A percentile compares a stretch with the other conserved stretches of the same genome.
Conservation (phyloP, 1,140 invertebrate species). For the Drosophila tani region DNA sequence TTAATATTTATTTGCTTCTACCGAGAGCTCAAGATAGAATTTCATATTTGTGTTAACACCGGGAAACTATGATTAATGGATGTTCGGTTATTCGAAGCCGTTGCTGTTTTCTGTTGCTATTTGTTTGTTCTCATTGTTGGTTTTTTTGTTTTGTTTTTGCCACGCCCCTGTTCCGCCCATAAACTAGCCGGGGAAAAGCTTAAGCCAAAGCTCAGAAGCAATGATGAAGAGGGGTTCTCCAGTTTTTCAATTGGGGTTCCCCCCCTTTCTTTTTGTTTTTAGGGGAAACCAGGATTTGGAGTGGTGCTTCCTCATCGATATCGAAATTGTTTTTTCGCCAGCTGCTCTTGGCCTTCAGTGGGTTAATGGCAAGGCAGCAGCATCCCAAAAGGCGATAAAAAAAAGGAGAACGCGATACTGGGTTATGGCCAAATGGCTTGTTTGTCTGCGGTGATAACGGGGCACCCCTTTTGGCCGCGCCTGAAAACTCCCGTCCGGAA, state of each 20-base stretch:
- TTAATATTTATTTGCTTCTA: conserved; percentile 10
- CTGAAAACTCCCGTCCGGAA: conserved; percentile 9
- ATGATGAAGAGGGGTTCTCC: conserved; percentile 16
- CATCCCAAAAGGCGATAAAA: conserved; percentile 2
- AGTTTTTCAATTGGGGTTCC: not conserved
- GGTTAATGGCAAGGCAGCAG: conserved; percentile 35
- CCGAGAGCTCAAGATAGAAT: conserved; percentile 6
- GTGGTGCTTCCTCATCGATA: conserved; percentile 48
- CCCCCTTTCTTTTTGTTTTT: conserved; percentile 6
- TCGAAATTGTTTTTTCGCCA: conserved; percentile 56
- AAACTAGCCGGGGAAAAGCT: conserved; percentile 30
- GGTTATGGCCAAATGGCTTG: conserved; percentile 38
- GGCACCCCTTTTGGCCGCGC: not conserved
- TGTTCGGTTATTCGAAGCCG: conserved; percentile 17
- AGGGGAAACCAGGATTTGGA: conserved; percentile 4
- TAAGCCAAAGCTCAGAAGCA: conserved; percentile 22
- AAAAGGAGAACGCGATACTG: conserved; percentile 7
- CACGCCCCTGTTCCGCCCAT: conserved; percentile 24
- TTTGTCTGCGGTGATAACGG: conserved; percentile 43
- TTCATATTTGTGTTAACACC: conserved; percentile 28
- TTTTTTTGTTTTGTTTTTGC: not conserved
- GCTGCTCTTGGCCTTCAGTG: conserved; percentile 49
- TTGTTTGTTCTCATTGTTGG: conserved; percentile 16
- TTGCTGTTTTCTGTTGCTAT: conserved; percentile 2
- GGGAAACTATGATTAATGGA: conserved; percentile 29